Base-by-base conservation (phyloP, 2,888 invertebrate genomes). In the Dicyrtomina minuta region DNA sequence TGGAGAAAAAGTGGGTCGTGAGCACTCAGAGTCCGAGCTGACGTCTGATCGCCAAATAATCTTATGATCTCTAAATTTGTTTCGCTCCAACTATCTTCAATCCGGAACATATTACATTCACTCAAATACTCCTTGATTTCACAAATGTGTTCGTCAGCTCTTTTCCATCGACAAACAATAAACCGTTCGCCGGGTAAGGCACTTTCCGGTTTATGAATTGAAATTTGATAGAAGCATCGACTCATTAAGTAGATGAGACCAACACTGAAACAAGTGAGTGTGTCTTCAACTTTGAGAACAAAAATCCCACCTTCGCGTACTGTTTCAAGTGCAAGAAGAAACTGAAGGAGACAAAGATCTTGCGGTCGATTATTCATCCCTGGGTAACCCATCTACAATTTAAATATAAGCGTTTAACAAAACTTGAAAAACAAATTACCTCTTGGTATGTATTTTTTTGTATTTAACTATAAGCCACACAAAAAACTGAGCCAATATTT, bases 141-240 rank as follows among this genome's bases (percentile, higher is more conserved):
- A 12, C 13, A 5, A 10, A 58, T 4, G 6, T 39, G 17, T 5
- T 17, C 15, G 17, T 39, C 58, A 4, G 22, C 20, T 10, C 15
- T 6, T 17, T 58, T 58, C 58, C 58, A 58, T 12, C 27, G 39
- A 12, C 58, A 58, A n/a, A 58, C 17, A 6, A 58, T 24, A 17
- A 58, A 58, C 5, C 27, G 22, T 17, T 58, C 58, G 1, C 58
- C 58, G 10, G 58, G 58, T 17, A 58, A 20, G 20, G 58, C 58
- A 41, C 58, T 58, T 58, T 58, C 58, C 4, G 58, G 58, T 39
- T 58, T 58, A 17, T 58, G 39, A 5, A 58, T 13, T 8, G 58
- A 15, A 10, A 58, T 39, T 39, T 58, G 27, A 13, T 15, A 39
- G 39, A 58, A 58, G 39, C 58, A 58, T 12, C 27, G 58, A 17